phyloP scores from a whole-genome alignment of 2,113 vertebrate species.

The Xiphias gladius region DNA sequence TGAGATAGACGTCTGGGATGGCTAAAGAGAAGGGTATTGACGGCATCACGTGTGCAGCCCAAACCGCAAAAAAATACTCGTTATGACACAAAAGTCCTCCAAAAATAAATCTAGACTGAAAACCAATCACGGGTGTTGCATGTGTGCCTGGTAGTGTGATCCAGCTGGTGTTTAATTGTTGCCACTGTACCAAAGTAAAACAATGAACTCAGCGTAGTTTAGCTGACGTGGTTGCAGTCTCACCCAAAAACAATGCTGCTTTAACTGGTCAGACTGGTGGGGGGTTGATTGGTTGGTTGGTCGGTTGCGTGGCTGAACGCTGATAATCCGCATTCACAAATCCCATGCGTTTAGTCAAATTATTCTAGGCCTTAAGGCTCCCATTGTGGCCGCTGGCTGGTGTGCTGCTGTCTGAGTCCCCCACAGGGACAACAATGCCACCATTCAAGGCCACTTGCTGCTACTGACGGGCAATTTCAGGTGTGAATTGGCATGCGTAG shows the following conservation, averaged over 20 bases:
- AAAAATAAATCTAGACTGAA: slow-evolving; percentile 27
- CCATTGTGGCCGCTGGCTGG: slow-evolving; percentile 75
- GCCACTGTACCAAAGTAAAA: slow-evolving; percentile 35
- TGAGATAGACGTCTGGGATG: slow-evolving; percentile 64
- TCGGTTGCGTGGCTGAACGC: slow-evolving; percentile 71
- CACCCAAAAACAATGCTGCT: slow-evolving; percentile 60
- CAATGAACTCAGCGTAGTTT: neutral
- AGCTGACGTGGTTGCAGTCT: slow-evolving; percentile 18
- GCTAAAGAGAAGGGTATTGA: slow-evolving; percentile 57
- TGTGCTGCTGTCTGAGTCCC: slow-evolving; percentile 76
- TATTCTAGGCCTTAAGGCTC: slow-evolving; percentile 80
- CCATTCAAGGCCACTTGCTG: slow-evolving; percentile 79
- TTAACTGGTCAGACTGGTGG: slow-evolving; percentile 58
- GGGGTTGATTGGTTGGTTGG: slow-evolving; percentile 70
- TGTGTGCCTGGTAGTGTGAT: slow-evolving; percentile 4
- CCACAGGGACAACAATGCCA: slow-evolving; percentile 80
- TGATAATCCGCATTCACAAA: slow-evolving; percentile 81
- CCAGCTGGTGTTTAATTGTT: slow-evolving; percentile 32
- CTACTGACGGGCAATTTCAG: slow-evolving; percentile 79
- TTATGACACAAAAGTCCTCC: slow-evolving; percentile 30
- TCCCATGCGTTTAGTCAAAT: slow-evolving; percentile 83
- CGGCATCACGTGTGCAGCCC: slow-evolving; percentile 40
- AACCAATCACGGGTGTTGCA: slow-evolving; percentile 13
- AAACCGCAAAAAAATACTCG: slow-evolving; percentile 26
- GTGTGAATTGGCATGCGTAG: slow-evolving; percentile 81